Evolutionary conservation across 2,888 invertebrate genomes (phyloP).

Genomic region (Eristalis tenax): DNA sequence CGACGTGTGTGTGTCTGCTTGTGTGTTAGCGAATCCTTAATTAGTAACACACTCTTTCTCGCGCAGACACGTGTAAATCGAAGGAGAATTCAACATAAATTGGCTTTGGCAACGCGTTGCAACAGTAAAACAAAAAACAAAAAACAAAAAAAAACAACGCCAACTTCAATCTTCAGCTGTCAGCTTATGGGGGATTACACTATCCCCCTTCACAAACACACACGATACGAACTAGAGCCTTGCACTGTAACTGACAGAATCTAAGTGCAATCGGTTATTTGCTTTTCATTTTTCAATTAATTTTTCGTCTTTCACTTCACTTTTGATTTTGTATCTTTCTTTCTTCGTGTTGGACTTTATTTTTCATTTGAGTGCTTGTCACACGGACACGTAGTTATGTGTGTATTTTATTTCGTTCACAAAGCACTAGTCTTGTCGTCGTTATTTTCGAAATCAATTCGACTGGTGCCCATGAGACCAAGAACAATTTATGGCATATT

Average conservation of each 20-base stretch:
- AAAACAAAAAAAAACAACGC: not conserved
- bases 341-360: not conserved
- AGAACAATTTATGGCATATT: constrained; percentile 38
- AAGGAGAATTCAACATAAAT: constrained; percentile 65
- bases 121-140: constrained; percentile 13
- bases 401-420: not conserved
- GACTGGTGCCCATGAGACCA: not conserved
- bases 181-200: constrained; percentile 68
- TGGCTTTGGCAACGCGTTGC: constrained; percentile 43
- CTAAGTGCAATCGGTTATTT: constrained; percentile 60
- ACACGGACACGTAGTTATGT: not conserved
- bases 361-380: constrained; percentile 27
- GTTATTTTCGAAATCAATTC: not conserved
- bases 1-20: too few species aligned
- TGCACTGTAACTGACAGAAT: constrained; percentile 8
- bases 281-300: constrained; percentile 71
- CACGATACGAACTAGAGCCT: constrained; percentile 1
- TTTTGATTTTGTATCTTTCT: not conserved
- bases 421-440: constrained; percentile 6
- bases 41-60: constrained; percentile 55
- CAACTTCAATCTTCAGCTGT: constrained; percentile 69
- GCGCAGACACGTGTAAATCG: constrained; percentile 12
- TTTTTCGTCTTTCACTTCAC: constrained; percentile 31
- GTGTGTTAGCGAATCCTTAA: constrained; percentile 66
- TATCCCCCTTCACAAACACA: not conserved